phyloP scores from a whole-genome alignment of 2,113 vertebrate genomes.

The Phalacrocorax aristotelis region DNA sequence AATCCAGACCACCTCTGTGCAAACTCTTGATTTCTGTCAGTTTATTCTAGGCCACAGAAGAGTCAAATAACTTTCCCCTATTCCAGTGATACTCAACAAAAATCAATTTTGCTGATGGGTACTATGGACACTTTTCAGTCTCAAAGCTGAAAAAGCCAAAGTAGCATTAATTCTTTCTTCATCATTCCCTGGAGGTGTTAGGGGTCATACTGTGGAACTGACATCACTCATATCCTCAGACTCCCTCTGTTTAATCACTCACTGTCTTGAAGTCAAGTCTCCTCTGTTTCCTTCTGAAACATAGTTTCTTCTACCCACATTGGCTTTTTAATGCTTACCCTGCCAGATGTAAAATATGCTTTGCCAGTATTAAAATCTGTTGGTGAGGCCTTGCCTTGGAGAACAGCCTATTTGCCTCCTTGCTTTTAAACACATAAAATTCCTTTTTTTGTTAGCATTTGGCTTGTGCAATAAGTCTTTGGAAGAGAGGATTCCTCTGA shows the following conservation, averaged over 20 bases:
- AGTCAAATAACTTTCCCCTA: not conserved
- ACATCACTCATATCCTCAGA: not conserved
- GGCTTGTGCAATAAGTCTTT: not conserved
- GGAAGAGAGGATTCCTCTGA: not conserved
- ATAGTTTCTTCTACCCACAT: not conserved
- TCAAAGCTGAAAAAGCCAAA: not conserved
- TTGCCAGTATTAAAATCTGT: not conserved
- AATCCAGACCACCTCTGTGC: not conserved
- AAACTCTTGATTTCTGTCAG: not conserved
- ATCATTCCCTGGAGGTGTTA: not conserved
- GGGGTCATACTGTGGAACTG: not conserved
- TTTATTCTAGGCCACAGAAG: not conserved
- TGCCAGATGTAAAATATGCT: not conserved
- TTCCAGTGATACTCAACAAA: not conserved
- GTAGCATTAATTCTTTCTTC: not conserved
- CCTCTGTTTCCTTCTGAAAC: not conserved
- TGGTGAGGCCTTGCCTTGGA: not conserved
- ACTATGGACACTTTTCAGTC: not conserved
- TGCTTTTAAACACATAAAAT: not conserved
- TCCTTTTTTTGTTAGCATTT: not conserved
- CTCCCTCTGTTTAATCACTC: not conserved
- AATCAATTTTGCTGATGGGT: not conserved
- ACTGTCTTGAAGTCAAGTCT: not conserved
- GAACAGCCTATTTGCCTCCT: not conserved
- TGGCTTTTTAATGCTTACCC: not conserved